A percentile compares a stretch with the other conserved stretches of the same genome.
These are phyloP conservation scores for Bungarus multicinctus DNA, from an alignment of 2,113 vertebrate genomes.

Conservation along the genomic window DNA sequence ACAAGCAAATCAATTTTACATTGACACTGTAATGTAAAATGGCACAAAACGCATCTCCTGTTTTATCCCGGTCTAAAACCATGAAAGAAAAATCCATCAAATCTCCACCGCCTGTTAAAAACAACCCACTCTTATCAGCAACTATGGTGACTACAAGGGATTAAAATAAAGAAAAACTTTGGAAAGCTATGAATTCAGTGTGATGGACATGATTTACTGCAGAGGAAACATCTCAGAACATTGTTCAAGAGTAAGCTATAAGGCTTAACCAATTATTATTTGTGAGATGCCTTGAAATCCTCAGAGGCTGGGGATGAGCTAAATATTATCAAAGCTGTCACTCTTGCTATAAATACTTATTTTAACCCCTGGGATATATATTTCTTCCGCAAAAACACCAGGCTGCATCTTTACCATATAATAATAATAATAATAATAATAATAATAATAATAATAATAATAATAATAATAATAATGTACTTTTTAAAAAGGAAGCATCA, in stretches of 20 bases:
- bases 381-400: background rate
- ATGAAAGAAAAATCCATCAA: background rate
- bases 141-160: background rate
- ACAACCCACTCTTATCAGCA: background rate
- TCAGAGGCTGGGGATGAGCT: background rate
- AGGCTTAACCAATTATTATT: background rate
- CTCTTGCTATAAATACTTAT: background rate
- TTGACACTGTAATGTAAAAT: background rate
- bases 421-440: no score
- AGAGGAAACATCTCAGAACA: background rate
- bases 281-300: fast-evolving
- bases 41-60: background rate
- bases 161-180: background rate
- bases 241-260: background rate
- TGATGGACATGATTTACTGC: background rate
- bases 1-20: background rate
- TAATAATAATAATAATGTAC: no score
- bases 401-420: background rate
- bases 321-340: fast-evolving
- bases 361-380: fast-evolving
- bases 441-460: no score
- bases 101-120: background rate
- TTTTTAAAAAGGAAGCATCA: fast-evolving
- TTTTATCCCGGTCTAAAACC: background rate
- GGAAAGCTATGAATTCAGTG: background rate